These are phyloP conservation scores for Sus scrofa DNA, from an alignment of 2,113 vertebrate species.

Conservation along the genomic window T2T-Sscrofa CM000817.6:113178001-113178500, in stretches of 20 bases:
- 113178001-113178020: background rate
- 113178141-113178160: background rate
- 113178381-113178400: background rate
- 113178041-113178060: background rate
- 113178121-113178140: background rate
- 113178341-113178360: background rate
- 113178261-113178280: background rate
- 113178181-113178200: background rate
- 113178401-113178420: background rate
- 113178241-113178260: background rate
- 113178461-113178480: background rate
- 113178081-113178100: background rate
- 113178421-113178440: background rate
- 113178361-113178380: background rate
- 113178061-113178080: background rate
- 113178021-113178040: background rate
- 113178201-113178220: background rate
- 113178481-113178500: background rate
- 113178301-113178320: background rate
- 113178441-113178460: background rate
- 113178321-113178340: constrained; percentile 27
- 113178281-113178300: background rate
- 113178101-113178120: background rate
- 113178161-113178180: background rate
- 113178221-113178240: background rate